These are phyloP conservation scores for Coelinius sp. DNA, from an alignment of 2,888 invertebrate species.

Conservation along the genomic window DNA sequence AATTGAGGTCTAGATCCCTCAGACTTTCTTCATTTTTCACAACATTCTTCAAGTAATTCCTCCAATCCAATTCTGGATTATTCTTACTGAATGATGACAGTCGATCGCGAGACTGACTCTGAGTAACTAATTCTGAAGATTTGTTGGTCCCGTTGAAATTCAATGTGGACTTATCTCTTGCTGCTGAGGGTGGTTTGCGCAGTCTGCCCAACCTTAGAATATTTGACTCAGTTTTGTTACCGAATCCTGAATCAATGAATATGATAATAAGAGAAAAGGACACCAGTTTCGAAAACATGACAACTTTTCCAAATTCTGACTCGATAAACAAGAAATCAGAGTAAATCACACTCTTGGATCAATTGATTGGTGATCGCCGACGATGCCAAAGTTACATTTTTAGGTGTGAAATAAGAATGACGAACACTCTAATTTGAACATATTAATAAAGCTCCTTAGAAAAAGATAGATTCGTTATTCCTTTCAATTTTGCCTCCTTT, in stretches of 20 bases:
- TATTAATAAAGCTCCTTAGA: not conserved
- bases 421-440: not conserved
- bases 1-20: conserved; percentile 61
- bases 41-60: conserved; percentile 56
- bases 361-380: not conserved
- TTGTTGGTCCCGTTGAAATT: conserved; percentile 47
- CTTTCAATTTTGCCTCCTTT: not conserved
- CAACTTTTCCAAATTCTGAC: not conserved
- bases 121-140: conserved; percentile 29
- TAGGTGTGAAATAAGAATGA: not conserved
- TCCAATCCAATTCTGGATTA: conserved; percentile 67
- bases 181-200: conserved; percentile 37
- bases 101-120: conserved; percentile 30
- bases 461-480: not conserved
- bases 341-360: not conserved
- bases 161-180: not conserved
- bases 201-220: conserved; percentile 55
- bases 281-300: conserved; percentile 24
- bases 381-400: not conserved
- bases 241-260: not conserved
- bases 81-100: conserved; percentile 60
- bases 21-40: conserved; percentile 52
- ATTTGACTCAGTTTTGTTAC: conserved; percentile 51
- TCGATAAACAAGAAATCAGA: not conserved
- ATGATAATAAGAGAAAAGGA: conserved; percentile 29